These are phyloP conservation scores for Elegia similella DNA, from an alignment of 2,888 invertebrate genomes.

Conservation along the genomic window DNA sequence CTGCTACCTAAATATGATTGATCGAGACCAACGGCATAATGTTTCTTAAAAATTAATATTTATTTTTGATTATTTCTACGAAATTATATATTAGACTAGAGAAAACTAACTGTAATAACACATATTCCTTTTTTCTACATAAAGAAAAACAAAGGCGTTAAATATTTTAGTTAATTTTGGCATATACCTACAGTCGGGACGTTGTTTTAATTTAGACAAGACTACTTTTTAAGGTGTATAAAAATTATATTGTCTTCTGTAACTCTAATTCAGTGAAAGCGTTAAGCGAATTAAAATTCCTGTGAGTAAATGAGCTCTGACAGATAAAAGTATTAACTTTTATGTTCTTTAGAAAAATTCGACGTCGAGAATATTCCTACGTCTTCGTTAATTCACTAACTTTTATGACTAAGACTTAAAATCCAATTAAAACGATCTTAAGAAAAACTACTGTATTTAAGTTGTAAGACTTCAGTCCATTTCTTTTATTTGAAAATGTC, in stretches of 20 bases:
- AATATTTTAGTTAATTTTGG: too few relatives aligned
- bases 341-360: conserved; percentile 48
- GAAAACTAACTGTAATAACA: too few relatives aligned
- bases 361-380: conserved; percentile 29
- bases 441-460: conserved; percentile 13
- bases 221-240: conserved; percentile 55
- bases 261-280: conserved; percentile 63
- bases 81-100: too few relatives aligned
- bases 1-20: too few relatives aligned
- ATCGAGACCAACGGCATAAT: too few relatives aligned
- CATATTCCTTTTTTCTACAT: too few relatives aligned
- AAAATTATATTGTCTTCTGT: conserved; percentile 61
- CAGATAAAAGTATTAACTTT: conserved; percentile 69
- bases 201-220: conserved; percentile 43
- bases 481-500: neutral
- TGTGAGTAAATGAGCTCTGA: conserved; percentile 62
- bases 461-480: conserved; percentile 4
- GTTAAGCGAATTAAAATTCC: conserved; percentile 70
- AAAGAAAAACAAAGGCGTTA: too few relatives aligned
- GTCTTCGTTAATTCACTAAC: conserved; percentile 28
- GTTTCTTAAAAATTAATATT: too few relatives aligned
- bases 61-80: too few relatives aligned
- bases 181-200: conserved; percentile 27
- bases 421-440: conserved; percentile 28
- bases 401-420: conserved; percentile 26